These are phyloP conservation scores for Nebria salina DNA, from an alignment of 2,888 invertebrate genomes.

Conservation along the genomic window DNA sequence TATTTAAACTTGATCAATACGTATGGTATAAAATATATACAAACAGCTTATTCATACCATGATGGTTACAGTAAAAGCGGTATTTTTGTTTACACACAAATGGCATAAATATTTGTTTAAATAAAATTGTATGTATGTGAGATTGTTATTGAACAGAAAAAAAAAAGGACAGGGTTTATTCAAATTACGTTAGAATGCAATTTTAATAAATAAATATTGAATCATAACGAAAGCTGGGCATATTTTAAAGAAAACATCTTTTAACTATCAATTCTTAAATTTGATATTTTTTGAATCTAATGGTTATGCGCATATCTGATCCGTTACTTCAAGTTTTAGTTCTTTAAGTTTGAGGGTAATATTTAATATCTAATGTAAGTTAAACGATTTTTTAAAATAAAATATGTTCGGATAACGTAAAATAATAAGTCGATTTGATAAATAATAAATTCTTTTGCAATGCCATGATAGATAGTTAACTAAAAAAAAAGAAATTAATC, in stretches of 20 bases:
- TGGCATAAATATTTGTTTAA: slow-evolving; percentile 38
- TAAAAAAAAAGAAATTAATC: slow-evolving; percentile 21
- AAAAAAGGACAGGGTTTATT: slow-evolving; percentile 41
- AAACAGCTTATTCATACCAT: slow-evolving; percentile 27
- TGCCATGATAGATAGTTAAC: slow-evolving; percentile 33
- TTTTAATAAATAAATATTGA: neutral
- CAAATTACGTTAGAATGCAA: neutral
- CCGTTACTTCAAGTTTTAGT: neutral
- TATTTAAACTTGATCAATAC: neutral
- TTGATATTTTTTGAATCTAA: no score
- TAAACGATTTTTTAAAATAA: neutral
- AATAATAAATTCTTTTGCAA: slow-evolving; percentile 11
- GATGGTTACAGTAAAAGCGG: slow-evolving; percentile 35
- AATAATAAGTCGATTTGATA: neutral
- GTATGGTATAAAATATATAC: neutral
- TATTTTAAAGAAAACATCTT: slow-evolving; percentile 2
- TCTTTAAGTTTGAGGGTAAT: neutral
- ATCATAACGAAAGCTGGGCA: slow-evolving; percentile 18
- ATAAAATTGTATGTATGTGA: slow-evolving; percentile 35
- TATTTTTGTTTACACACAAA: slow-evolving; percentile 25
- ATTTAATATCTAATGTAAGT: neutral
- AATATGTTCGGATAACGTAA: neutral
- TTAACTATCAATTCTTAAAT: neutral
- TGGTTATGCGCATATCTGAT: no score
- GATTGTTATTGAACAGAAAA: slow-evolving; percentile 25